phyloP scores from a whole-genome alignment of 2,113 vertebrate genomes.

The Oxyura jamaicensis region DNA sequence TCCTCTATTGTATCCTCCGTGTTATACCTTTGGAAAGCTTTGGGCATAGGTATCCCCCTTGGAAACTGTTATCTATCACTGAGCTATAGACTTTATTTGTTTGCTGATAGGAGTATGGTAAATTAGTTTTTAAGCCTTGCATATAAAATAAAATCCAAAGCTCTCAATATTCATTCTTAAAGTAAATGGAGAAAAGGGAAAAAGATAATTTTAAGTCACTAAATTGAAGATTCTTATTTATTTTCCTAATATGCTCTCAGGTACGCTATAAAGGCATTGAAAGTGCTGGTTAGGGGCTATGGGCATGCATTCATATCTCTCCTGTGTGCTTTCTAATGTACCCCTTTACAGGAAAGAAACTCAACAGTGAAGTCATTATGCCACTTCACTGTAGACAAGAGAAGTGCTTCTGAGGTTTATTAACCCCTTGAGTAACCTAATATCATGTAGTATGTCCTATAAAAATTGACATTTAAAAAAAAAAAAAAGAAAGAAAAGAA shows the following conservation, averaged over 20 bases:
- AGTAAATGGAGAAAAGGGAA: not conserved
- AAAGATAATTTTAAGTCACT: not conserved
- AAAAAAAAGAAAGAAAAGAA: not conserved
- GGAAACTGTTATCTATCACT: not conserved
- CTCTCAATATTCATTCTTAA: constrained; percentile 14
- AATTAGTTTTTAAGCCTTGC: constrained; percentile 25
- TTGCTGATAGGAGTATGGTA: not conserved
- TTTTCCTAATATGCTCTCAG: constrained; percentile 41
- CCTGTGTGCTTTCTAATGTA: constrained; percentile 37
- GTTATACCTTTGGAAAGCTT: constrained; percentile 20
- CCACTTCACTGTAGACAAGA: constrained; percentile 22
- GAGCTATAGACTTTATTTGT: not conserved
- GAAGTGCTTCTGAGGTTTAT: constrained; percentile 38
- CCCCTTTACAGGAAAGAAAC: not conserved
- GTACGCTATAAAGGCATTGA: not conserved
- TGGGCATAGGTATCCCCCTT: not conserved
- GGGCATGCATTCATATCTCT: constrained; percentile 23
- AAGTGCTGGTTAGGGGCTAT: constrained; percentile 10
- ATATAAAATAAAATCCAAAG: constrained; percentile 24
- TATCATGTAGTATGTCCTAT: not conserved
- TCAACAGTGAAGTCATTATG: not conserved
- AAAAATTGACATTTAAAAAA: constrained; percentile 8
- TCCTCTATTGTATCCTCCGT: not conserved
- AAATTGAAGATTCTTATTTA: constrained; percentile 50
- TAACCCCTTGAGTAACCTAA: constrained; percentile 40